Conservation (phyloP, 1,140 invertebrate genomes). For the Chelonus insularis region DNA sequence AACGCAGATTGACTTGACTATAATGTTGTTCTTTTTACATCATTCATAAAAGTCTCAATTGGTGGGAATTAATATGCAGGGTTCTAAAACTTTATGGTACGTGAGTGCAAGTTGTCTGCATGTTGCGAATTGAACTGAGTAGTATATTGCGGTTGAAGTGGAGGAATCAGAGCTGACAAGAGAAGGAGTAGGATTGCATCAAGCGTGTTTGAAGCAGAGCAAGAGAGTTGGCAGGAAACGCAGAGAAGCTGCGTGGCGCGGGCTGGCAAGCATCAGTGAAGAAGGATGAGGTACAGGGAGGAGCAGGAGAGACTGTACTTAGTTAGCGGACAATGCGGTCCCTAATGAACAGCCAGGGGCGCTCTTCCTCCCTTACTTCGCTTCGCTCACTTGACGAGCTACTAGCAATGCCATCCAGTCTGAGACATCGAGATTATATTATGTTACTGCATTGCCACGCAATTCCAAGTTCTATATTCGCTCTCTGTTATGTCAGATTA, state of each 20-base stretch:
- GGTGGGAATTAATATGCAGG: no score
- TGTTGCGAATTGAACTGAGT: not conserved
- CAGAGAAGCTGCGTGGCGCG: no score
- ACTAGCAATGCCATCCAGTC: conserved; percentile 41
- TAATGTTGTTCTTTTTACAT: no score
- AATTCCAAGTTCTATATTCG: not conserved
- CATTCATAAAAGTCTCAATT: no score
- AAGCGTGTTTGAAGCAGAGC: not conserved
- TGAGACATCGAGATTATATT: conserved; percentile 55
- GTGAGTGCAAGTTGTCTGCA: not conserved
- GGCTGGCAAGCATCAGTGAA: no score
- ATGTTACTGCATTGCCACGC: conserved; percentile 42
- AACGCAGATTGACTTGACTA: no score
- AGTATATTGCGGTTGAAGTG: not conserved
- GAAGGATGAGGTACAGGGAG: no score
- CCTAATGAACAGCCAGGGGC: conserved; percentile 61
- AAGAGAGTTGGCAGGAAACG: no score
- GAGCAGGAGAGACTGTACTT: conserved; percentile 46
- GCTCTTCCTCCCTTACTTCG: conserved; percentile 36
- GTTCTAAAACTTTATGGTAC: not conserved
- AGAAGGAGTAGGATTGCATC: not conserved
- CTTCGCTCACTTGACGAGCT: not conserved
- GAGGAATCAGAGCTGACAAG: conserved; percentile 2
- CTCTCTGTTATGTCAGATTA: no score
- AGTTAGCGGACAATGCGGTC: conserved; percentile 61